A percentile compares a stretch with the other conserved stretches of the same genome.
phyloP scores from a whole-genome alignment of 2,113 vertebrate genomes.

The Trachemys scripta region DNA sequence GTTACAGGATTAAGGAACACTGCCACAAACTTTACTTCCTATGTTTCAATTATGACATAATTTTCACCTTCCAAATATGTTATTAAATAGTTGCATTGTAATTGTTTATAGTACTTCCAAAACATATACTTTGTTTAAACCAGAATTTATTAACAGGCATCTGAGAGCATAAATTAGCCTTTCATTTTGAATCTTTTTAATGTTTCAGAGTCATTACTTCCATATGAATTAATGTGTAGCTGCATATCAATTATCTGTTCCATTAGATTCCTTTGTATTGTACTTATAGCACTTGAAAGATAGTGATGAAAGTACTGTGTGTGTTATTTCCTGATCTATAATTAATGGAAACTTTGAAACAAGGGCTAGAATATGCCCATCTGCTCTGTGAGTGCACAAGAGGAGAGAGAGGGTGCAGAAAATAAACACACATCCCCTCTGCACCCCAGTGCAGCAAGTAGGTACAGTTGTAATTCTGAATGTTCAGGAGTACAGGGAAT shows the following conservation, averaged over 20 bases:
- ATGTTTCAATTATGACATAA: not conserved
- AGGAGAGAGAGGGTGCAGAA: not conserved
- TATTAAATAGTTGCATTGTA: not conserved
- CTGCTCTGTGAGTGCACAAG: not conserved
- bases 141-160: not conserved
- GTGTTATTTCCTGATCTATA: not conserved
- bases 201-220: not conserved
- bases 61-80: not conserved
- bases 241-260: not conserved
- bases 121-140: not conserved
- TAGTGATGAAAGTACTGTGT: not conserved
- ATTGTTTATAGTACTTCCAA: not conserved
- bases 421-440: not conserved
- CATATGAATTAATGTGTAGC: not conserved
- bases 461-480: not conserved
- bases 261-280: not conserved
- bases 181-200: not conserved
- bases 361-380: not conserved
- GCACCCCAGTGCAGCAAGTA: fast-evolving
- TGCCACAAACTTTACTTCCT: not conserved
- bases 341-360: not conserved
- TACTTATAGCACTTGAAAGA: not conserved
- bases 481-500: not conserved
- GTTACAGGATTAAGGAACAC: not conserved
- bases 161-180: not conserved